Conservation (phyloP, 2,113 vertebrate genomes). For the Anoplopoma fimbria region DNA sequence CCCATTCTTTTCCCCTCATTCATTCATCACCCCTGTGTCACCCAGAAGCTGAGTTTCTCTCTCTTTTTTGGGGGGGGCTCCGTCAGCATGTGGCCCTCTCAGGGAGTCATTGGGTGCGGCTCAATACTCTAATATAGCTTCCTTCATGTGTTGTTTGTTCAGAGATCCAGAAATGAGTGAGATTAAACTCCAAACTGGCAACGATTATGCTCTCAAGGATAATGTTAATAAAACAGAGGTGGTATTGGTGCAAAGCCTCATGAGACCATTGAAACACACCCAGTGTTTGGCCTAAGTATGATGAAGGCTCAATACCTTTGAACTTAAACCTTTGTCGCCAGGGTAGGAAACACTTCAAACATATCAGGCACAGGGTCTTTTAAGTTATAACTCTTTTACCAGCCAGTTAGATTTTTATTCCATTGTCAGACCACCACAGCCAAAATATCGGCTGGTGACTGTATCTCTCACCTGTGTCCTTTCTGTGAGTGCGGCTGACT, state of each 20-base stretch:
- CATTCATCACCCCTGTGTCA: constrained; percentile 28
- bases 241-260: constrained; percentile 46
- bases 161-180: constrained; percentile 16
- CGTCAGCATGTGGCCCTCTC: constrained; percentile 68
- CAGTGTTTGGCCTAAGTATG: constrained; percentile 59
- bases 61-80: constrained; percentile 35
- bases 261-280: constrained; percentile 69
- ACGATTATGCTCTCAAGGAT: constrained; percentile 4
- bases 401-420: constrained; percentile 4
- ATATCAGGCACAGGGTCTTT: not conserved
- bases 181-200: constrained; percentile 11
- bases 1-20: constrained; percentile 2
- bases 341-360: not conserved
- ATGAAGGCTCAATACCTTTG: constrained; percentile 60
- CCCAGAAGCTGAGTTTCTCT: constrained; percentile 37
- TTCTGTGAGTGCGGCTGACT: constrained; percentile 33
- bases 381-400: not conserved
- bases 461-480: constrained; percentile 26
- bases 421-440: not conserved
- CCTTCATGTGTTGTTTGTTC: constrained; percentile 30
- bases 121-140: constrained; percentile 70
- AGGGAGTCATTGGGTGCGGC: constrained; percentile 60
- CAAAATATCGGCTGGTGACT: not conserved
- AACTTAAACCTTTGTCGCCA: constrained; percentile 9
- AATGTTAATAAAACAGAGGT: constrained; percentile 4